Conservation (phyloP, 2,888 invertebrate genomes). For the Pyrrhia umbra region DNA sequence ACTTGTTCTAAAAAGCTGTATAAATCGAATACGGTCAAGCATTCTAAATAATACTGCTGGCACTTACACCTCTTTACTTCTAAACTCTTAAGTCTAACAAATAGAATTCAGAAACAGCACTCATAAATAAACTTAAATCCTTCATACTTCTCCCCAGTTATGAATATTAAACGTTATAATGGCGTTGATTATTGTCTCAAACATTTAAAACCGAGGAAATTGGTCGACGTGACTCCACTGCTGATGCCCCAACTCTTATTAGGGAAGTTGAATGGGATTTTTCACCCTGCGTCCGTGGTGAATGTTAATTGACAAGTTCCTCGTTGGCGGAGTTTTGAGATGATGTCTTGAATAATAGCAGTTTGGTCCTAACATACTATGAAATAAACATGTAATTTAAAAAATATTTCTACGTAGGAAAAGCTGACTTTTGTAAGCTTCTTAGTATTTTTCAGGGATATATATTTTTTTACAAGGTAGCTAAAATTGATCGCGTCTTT, state of each 20-base stretch:
- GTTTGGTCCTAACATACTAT: slow-evolving; percentile 8
- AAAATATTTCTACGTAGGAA: neutral
- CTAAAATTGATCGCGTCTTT: too few relatives aligned
- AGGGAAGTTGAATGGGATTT: slow-evolving; percentile 71
- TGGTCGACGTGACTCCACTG: slow-evolving; percentile 76
- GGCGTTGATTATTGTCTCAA: slow-evolving; percentile 82
- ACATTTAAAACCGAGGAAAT: slow-evolving; percentile 81
- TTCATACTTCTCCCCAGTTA: slow-evolving; percentile 51
- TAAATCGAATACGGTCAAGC: neutral
- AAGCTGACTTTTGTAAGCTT: neutral
- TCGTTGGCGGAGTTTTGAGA: slow-evolving; percentile 11
- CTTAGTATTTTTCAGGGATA: too few relatives aligned
- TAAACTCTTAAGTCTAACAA: slow-evolving; percentile 27
- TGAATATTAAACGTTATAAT: slow-evolving; percentile 76
- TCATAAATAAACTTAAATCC: slow-evolving; percentile 59
- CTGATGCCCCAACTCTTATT: slow-evolving; percentile 71
- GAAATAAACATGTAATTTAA: neutral
- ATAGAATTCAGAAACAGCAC: slow-evolving; percentile 47
- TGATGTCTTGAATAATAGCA: slow-evolving; percentile 4
- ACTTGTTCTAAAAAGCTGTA: neutral
- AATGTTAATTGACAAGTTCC: slow-evolving; percentile 53
- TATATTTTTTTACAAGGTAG: too few relatives aligned
- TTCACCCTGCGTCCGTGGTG: slow-evolving; percentile 54
- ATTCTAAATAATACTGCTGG: neutral
- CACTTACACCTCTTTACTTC: neutral